Evolutionary conservation across 2,888 invertebrate genomes (phyloP), one percentile per base, ranked within the genome.

Genomic region (Drosophila conformis): DNA sequence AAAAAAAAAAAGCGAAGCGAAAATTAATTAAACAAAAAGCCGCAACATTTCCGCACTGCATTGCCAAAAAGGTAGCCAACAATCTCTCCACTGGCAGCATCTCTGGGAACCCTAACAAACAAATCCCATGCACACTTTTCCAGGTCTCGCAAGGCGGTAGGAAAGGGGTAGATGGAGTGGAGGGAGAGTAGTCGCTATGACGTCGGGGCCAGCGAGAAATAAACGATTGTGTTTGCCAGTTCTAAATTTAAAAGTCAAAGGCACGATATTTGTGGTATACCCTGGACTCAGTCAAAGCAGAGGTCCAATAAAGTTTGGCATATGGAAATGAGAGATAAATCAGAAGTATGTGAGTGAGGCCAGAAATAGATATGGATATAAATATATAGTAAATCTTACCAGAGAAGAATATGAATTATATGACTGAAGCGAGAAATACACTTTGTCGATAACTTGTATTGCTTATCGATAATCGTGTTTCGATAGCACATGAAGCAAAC

Each of bases 171-270:
- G 11, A 18, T 8, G 7, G 54, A 7, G 36, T 2, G 7, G 18
- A 4, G 25, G 35, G 46, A 27, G n/a, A 27, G 15, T 15, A 18
- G 48, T 63, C 35, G 54, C 60, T 35, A 71, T 74, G 85, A 82
- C 82, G 82, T 83, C 70, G 70, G 65, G 46, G 31, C 46, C 40
- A 58, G 38, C 54, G n/a, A 59, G 46, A 33, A 69, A 65, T 71
- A 66, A 70, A 76, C 65, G 63, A 65, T 80, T 80, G 76, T 84
- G 82, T 82, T 87, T 80, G 75, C 69, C 69, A 67, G 82, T 69
- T 84, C 83, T 84, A 87, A 73, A 83, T 87, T 81, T 87, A 84
- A 87, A 85, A 84, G 85, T 81, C 88, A 79, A 80, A 80, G 83
- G 78, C 83, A 80, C 70, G 60, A 82, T 71, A 68, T 68, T 62